A percentile compares a stretch with the other conserved stretches of the same genome.
These are phyloP conservation scores for Salmo trutta DNA, from an alignment of 2,797 vertebrate genomes.

Conservation along the genomic window DNA sequence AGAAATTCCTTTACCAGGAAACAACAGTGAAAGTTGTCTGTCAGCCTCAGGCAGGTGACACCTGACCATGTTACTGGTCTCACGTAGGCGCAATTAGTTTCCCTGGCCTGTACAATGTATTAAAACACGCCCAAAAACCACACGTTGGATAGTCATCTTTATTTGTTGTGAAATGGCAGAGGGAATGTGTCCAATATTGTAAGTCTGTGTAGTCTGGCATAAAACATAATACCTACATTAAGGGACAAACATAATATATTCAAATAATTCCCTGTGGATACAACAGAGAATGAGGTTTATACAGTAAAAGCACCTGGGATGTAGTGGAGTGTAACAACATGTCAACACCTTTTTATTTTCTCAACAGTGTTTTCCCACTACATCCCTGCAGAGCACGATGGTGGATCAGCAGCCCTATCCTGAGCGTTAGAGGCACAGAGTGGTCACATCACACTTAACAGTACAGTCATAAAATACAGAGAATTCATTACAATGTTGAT, in stretches of 20 bases:
- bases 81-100: neutral
- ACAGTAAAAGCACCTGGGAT: neutral
- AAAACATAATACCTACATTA: neutral
- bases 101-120: neutral
- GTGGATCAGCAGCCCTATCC: neutral
- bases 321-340: neutral
- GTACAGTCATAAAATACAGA: conserved; percentile 3
- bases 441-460: conserved; percentile 3
- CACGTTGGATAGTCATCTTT: neutral
- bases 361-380: neutral
- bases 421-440: neutral
- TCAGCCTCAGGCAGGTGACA: conserved; percentile 15
- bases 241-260: neutral
- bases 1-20: conserved; percentile 61
- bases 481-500: conserved; percentile 8
- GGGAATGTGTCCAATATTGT: neutral
- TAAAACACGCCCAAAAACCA: neutral
- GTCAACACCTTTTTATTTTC: neutral
- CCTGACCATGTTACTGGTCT: conserved; percentile 26
- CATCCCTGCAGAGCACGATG: neutral
- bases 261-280: neutral
- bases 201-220: neutral
- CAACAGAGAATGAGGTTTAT: neutral
- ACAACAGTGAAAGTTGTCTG: conserved; percentile 55
- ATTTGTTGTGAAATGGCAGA: neutral